Base-by-base conservation (phyloP, 1,140 invertebrate genomes). In the Cyclargus thomasi region DNA sequence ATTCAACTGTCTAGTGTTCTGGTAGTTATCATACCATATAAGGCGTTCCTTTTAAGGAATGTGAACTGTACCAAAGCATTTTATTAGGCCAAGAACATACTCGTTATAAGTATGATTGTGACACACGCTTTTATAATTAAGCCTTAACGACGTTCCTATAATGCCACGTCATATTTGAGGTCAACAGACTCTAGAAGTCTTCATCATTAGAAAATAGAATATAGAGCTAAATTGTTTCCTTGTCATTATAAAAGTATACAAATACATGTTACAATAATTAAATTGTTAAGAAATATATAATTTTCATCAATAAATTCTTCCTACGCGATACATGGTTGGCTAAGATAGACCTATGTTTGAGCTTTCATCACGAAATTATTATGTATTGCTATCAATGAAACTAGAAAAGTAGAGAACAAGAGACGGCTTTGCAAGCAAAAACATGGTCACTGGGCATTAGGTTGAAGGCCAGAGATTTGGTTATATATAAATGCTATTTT, bases 1-100 rank as follows among this genome's bases (percentile, higher is more conserved):
- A 20, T 11, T 55, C 55, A 20, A 59, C 55, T 8, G 11, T 59
- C 55, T 59, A 20, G 18, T 59, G 20, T 59, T 7, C 10, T 20
- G 20, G 18, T 29, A 29, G 1, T 47, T 47, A 47, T 59, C 53
- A 55, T 55, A 20, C 55, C 20, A 10, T 59, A 59, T 59, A 59
- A 59, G 55, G 55, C 18, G 18, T 20, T 21, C 55, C 55, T 21
- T 59, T 59, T 59, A 59, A 18, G 55, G 55, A 20, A 21, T 59
- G 18, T 20, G 55, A 59, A 59, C 55, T 59, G 55, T 59, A 59
- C 55, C 55, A 59, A 59, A 59, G 55, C 21, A 21, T 59, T 59
- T 59, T 59, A 59, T 59, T 59, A 59, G 55, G 55, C 55, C 55
- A 59, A 59, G 55, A 59, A 59, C 55, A 20, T 20, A 21, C 17